Evolutionary conservation across 2,797 vertebrate genomes (phyloP), one percentile per base, ranked within the genome.

Genomic region (Pagetopsis macropterus): DNA sequence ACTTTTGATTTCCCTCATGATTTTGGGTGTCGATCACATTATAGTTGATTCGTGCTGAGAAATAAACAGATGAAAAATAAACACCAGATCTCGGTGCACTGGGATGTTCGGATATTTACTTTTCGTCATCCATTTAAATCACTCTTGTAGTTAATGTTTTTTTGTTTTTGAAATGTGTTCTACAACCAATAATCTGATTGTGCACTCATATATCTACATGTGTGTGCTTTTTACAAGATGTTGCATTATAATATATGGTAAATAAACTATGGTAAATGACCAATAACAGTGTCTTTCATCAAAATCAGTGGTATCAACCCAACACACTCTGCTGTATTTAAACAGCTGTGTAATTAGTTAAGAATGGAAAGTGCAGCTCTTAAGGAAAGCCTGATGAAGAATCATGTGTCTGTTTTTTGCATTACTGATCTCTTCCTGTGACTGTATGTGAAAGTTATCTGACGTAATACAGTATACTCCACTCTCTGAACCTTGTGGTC

Each of bases 251-350:
- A 75, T 84, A 84, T 86, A 84, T 88, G 78, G 78, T 83, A 76
- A 91, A 92, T 91, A 92, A 92, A 88, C 73, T 81, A 86, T 91
- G 88, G 70, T 89, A 89, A 88, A 90, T 74, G 64, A 87, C 71
- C 76, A 62, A 66, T 70, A 48, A 82, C 68, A 17, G 76, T 78
- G 84, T 87, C 68, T 57, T 81, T 87, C 63, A 80, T 88, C 75
- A 49, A 51, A 54, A 79, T 79, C 70, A 13, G 46, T 50, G 71
- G 31, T 56, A 19, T 73, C 45, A 72, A 62, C 63, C 59, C 51
- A 59, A 84, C 79, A 65, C 65, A 66, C 78, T 69, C 57, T 67
- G 65, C 80, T 81, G 69, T 63, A 40, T 81, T 72, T 69, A 75
- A 71, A 79, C 76, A 56, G 64, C 59, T 70, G 76, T 23, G 66